Percentiles rank a stretch among this genome's conserved stretches.
These are phyloP conservation scores for mouse (Mus musculus) DNA, from an alignment of 2,113 vertebrate species.

Conservation along the genomic window GRCm39 chr12:45037001-45037500, in stretches of 20 bases:
- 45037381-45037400: neutral
- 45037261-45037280: conserved; percentile 47
- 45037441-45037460: neutral
- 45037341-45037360: neutral
- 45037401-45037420: neutral
- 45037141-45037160: neutral
- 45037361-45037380: neutral
- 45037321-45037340: neutral
- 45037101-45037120: neutral
- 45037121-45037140: neutral
- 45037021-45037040: neutral
- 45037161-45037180: neutral
- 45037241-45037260: conserved; percentile 7
- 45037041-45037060: neutral
- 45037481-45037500: neutral
- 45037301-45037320: conserved; percentile 28
- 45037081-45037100: conserved; percentile 20
- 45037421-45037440: neutral
- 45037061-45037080: conserved; percentile 36
- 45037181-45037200: neutral
- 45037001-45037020: neutral
- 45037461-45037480: neutral
- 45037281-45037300: conserved; percentile 27
- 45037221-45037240: neutral
- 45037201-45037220: neutral